Evolutionary conservation across 2,113 vertebrate genomes (phyloP).

Genomic region (Pluvialis apricaria): DNA sequence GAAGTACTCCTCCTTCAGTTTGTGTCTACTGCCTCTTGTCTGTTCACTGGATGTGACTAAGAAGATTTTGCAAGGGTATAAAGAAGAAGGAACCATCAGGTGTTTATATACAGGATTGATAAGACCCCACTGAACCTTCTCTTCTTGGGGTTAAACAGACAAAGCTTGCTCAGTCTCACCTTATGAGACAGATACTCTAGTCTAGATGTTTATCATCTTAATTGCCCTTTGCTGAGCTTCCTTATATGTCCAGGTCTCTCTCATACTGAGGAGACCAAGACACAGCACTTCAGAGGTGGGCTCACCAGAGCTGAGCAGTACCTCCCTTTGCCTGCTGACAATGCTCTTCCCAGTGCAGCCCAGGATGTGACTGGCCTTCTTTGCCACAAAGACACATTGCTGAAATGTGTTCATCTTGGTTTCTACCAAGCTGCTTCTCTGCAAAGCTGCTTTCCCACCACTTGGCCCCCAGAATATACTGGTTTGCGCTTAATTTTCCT

Average conservation of each 20-base stretch:
- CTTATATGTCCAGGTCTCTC: neutral
- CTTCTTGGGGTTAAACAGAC: neutral
- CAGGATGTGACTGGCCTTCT: neutral
- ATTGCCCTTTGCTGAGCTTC: neutral
- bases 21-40: neutral
- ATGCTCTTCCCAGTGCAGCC: accelerated
- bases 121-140: neutral
- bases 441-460: neutral
- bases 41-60: neutral
- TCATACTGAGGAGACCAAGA: neutral
- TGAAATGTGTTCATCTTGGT: neutral
- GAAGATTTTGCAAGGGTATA: neutral
- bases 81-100: neutral
- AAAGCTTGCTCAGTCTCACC: neutral
- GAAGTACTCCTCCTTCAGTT: neutral
- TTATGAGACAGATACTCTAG: neutral
- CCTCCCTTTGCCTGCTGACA: neutral
- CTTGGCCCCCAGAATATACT: neutral
- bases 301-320: neutral
- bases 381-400: neutral
- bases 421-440: neutral
- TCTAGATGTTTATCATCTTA: neutral
- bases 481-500: neutral
- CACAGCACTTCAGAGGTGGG: neutral
- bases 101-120: neutral